A percentile compares a stretch with the other conserved stretches of the same genome.
These are phyloP conservation scores for Philopedon plagiatum DNA, from an alignment of 2,888 invertebrate species.

Conservation along the genomic window DNA sequence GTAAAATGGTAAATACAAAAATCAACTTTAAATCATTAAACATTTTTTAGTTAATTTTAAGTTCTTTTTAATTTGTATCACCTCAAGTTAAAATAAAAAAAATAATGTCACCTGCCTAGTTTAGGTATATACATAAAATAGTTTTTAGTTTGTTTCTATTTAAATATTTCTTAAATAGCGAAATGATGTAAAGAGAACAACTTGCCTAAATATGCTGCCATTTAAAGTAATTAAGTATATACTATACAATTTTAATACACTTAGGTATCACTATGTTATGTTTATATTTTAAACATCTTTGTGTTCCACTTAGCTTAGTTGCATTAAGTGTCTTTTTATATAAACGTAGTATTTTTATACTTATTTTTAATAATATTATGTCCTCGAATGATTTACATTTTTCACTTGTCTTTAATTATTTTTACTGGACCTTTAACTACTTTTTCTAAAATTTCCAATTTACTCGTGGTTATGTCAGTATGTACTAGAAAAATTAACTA, in stretches of 20 bases:
- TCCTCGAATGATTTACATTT: slow-evolving; percentile 6
- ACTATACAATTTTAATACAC: not conserved
- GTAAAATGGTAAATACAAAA: slow-evolving; percentile 43
- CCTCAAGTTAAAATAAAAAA: no score
- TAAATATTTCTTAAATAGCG: not conserved
- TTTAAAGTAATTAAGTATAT: slow-evolving; percentile 2
- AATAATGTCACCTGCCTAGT: no score
- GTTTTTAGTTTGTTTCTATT: no score
- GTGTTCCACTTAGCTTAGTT: not conserved
- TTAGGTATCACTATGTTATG: not conserved
- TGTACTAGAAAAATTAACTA: not conserved
- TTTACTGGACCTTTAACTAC: not conserved
- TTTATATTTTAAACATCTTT: not conserved
- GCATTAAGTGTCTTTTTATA: not conserved
- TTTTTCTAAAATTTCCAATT: not conserved
- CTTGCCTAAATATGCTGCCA: slow-evolving; percentile 17
- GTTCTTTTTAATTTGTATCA: not conserved
- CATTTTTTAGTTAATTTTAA: slow-evolving; percentile 7
- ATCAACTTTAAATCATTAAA: no score
- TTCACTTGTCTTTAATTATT: not conserved
- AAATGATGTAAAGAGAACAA: not conserved
- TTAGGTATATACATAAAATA: no score
- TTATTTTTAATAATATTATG: not conserved
- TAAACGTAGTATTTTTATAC: not conserved
- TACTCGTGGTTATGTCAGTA: no score